A percentile compares a stretch with the other conserved stretches of the same genome.
Conservation (phyloP, 2,797 vertebrate genomes). For the Gephyroberyx darwinii region DNA sequence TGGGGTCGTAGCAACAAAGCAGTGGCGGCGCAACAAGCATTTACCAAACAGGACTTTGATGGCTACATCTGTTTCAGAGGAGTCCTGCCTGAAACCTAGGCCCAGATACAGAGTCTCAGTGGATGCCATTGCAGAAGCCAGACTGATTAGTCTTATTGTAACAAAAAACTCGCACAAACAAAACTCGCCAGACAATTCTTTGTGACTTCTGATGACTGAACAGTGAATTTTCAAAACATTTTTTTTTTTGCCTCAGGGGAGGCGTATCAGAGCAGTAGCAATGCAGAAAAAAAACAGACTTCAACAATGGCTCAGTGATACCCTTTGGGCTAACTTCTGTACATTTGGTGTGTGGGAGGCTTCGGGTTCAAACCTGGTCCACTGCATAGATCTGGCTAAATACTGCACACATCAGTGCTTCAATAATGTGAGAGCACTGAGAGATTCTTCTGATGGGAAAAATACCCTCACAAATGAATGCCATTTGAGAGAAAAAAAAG, state of each 20-base stretch:
- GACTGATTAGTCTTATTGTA: slow-evolving; percentile 23
- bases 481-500: slow-evolving; percentile 37
- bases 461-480: slow-evolving; percentile 35
- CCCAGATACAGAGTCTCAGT: no score
- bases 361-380: slow-evolving; percentile 49
- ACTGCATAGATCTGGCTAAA: slow-evolving; percentile 44
- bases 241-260: slow-evolving; percentile 11
- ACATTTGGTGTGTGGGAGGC: slow-evolving; percentile 16
- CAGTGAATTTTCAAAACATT: slow-evolving; percentile 26
- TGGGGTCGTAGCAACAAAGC: no score
- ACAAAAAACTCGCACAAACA: slow-evolving; percentile 5
- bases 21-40: no score
- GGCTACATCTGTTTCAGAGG: no score
- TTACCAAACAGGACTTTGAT: no score
- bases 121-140: no score
- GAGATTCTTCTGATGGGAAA: slow-evolving; percentile 23
- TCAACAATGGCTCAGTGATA: slow-evolving; percentile 38
- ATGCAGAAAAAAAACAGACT: slow-evolving; percentile 43
- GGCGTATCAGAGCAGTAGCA: slow-evolving; percentile 11
- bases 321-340: slow-evolving; percentile 19
- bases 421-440: slow-evolving; percentile 49
- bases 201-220: slow-evolving; percentile 33
- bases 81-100: no score
- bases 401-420: slow-evolving; percentile 35
- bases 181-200: slow-evolving; percentile 9